Percentiles rank a stretch among this genome's conserved stretches.
Conservation (phyloP, 2,113 vertebrate species). For the Lophochroa leadbeateri region DNA sequence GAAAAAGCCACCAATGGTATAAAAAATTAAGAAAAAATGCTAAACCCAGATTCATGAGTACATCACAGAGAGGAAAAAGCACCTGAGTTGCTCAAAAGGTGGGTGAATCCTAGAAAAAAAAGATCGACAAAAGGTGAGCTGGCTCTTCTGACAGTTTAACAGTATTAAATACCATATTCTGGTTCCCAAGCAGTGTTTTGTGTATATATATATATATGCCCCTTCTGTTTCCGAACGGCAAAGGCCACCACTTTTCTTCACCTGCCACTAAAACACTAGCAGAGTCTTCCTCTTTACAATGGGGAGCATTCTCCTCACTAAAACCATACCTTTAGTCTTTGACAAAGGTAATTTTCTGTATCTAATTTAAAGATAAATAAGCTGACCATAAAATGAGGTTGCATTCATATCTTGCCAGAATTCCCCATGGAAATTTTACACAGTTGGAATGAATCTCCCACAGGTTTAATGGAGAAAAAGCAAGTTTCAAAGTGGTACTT, state of each 20-base stretch:
- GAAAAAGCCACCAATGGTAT: background rate
- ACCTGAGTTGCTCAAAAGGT: background rate
- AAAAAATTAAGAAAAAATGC: background rate
- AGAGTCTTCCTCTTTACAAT: background rate
- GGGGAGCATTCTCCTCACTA: background rate
- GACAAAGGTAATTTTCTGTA: background rate
- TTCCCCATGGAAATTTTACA: background rate
- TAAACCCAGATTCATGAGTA: background rate
- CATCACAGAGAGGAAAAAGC: background rate
- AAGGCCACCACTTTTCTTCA: background rate
- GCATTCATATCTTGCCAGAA: background rate
- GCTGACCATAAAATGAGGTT: background rate
- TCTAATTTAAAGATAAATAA: background rate
- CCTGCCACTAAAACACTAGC: background rate
- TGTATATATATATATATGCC: background rate
- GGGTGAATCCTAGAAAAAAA: background rate
- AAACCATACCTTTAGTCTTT: background rate
- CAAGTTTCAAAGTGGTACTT: background rate
- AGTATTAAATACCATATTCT: background rate
- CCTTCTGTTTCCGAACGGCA: background rate
- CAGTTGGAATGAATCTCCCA: background rate
- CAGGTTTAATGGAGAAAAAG: background rate
- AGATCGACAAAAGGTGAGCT: background rate
- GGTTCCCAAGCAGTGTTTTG: background rate
- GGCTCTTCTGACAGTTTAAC: background rate